Evolutionary conservation across 2,113 vertebrate species (phyloP), one percentile per base, ranked within the genome.

Genomic region (Pionites leucogaster): DNA sequence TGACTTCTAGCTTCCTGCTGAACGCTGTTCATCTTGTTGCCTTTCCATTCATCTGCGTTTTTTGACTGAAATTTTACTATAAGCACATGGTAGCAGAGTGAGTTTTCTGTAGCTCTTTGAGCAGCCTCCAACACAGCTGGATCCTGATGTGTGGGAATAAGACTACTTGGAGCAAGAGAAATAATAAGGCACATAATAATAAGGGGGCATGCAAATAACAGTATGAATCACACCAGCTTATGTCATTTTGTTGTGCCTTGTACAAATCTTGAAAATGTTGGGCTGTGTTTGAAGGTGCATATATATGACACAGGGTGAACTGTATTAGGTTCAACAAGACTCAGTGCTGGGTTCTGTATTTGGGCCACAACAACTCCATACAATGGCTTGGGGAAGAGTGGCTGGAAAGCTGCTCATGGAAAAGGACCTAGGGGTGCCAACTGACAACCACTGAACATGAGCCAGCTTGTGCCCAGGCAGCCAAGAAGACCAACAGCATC

Each of bases 321-420:
- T 18, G 8, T 67, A 86, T 25, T 28, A 60, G 0, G 1, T 46
- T n/a, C 44, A 67, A 6, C 13, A 39, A 52, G 19, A 17, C 17
- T 8, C 11, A 60, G 11, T 6, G 44, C 74, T 0, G 0, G 5
- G 16, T 80, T 28, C 28, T 85, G 59, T 28, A 4, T 29, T 13
- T n/a, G 19, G 12, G 13, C 50, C 24, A 41, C 74, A 85, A 70
- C 71, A 64, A 2, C 5, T 13, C 37, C 37, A 67, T 1, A 11
- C 33, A 85, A 44, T 0, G 4, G 27, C 16, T 42, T 20, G 15
- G 42, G 19, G 8, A 64, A 44, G 0, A 25, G 50, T 12, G 2
- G 15, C 37, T 91, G 70, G 37, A 3, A 84, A 42, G 25, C 46
- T 27, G 17, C 57, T 35, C 14, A 11, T 3, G 22, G 49, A 37